These are phyloP conservation scores for Geotrypetes seraphini DNA, from an alignment of 2,797 vertebrate species.

Conservation along the genomic window DNA sequence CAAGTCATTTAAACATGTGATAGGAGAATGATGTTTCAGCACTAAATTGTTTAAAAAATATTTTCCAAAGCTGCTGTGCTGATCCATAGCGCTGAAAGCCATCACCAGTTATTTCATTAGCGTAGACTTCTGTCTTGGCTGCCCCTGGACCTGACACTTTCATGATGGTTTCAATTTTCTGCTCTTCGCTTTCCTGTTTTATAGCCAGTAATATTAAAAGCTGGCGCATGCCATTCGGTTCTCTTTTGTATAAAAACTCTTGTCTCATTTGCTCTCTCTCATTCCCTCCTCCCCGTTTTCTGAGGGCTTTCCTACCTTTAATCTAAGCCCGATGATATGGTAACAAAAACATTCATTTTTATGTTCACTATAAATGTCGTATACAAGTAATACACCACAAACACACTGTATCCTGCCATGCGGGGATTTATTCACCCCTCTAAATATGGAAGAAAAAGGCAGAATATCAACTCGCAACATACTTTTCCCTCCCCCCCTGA, in stretches of 20 bases:
- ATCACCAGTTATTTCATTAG: constrained; percentile 39
- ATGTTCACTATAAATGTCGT: constrained; percentile 22
- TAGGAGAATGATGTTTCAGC: constrained; percentile 6
- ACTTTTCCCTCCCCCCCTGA: not conserved
- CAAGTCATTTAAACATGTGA: not conserved
- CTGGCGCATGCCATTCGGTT: not conserved
- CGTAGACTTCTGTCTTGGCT: constrained; percentile 54
- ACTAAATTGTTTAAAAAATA: constrained; percentile 32
- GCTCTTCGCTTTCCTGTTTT: constrained; percentile 65
- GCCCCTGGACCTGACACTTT: constrained; percentile 56
- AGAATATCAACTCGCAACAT: not conserved
- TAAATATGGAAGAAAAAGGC: not conserved
- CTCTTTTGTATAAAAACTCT: constrained; percentile 11
- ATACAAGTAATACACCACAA: constrained; percentile 4
- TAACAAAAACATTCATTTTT: constrained; percentile 19
- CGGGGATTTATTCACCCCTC: not conserved
- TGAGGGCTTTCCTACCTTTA: not conserved
- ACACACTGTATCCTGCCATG: not conserved
- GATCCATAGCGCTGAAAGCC: not conserved
- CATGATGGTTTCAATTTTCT: constrained; percentile 74
- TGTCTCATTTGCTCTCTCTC: not conserved
- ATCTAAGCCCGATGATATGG: constrained; percentile 10
- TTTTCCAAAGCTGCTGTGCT: fast-evolving
- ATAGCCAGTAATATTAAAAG: constrained; percentile 26
- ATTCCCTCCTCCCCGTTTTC: not conserved